These are phyloP conservation scores for Zophobas atratus DNA, from an alignment of 1,140 invertebrate species.

Conservation along the genomic window DNA sequence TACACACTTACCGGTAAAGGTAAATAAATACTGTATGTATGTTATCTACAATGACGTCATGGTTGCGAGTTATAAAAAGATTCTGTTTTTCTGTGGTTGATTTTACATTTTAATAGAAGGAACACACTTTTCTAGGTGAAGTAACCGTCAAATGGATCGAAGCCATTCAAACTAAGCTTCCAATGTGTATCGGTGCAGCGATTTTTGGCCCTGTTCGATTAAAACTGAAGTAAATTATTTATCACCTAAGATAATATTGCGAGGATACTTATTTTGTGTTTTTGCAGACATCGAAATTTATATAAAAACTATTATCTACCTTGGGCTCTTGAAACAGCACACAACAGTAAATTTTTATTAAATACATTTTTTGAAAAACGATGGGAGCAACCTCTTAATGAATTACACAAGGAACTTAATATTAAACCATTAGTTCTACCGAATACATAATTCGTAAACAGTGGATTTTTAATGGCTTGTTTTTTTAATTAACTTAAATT, in stretches of 20 bases:
- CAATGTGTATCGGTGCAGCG: constrained; percentile 91
- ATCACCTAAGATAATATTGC: neutral
- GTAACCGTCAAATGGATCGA: constrained; percentile 98
- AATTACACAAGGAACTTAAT: constrained; percentile 86
- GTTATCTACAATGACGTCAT: too few relatives aligned
- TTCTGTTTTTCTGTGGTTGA: too few relatives aligned
- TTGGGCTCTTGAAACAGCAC: constrained; percentile 90
- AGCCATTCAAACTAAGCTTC: constrained; percentile 90
- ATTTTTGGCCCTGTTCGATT: constrained; percentile 89
- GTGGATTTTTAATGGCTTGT: too few relatives aligned
- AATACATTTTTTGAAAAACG: constrained; percentile 94
- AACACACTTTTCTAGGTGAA: constrained; percentile 72
- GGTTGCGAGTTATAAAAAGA: too few relatives aligned
- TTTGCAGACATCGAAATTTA: constrained; percentile 82
- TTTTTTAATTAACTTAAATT: too few relatives aligned
- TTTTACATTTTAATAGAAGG: too few relatives aligned
- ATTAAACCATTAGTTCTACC: constrained; percentile 69
- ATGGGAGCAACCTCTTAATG: constrained; percentile 90
- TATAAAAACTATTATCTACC: constrained; percentile 88
- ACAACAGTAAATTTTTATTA: constrained; percentile 82
- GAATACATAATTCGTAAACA: constrained; percentile 25
- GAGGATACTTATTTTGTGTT: too few relatives aligned
- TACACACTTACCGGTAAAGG: too few relatives aligned
- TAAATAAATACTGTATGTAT: too few relatives aligned
- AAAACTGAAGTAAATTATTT: constrained; percentile 79